phyloP scores from a whole-genome alignment of 2,113 vertebrate genomes.

The Lophura nycthemera region DNA sequence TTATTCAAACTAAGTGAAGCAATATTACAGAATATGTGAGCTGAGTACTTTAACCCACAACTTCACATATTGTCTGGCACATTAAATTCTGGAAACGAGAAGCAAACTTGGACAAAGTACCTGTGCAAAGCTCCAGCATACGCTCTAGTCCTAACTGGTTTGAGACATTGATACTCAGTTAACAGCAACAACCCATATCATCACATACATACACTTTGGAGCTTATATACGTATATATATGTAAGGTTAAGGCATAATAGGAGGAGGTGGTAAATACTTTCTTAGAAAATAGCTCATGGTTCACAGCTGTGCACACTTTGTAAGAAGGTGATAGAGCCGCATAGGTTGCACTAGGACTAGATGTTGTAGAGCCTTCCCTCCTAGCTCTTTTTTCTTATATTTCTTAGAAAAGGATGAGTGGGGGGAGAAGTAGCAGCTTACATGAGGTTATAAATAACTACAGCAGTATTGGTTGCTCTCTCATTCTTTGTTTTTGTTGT shows the following conservation, averaged over 20 bases:
- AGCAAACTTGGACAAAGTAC: rapidly evolving
- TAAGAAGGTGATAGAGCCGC: not conserved
- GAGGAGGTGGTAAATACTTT: not conserved
- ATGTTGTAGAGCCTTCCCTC: rapidly evolving
- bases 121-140: not conserved
- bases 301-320: rapidly evolving
- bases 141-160: rapidly evolving
- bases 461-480: rapidly evolving
- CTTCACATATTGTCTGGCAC: not conserved
- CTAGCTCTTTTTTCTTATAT: no score
- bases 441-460: rapidly evolving
- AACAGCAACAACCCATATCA: not conserved
- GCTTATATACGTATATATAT: not conserved
- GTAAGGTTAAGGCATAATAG: not conserved
- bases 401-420: rapidly evolving
- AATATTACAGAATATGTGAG: rapidly evolving
- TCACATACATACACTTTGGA: no score
- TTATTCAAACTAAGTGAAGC: not conserved
- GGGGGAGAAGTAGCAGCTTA: rapidly evolving
- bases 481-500: not conserved
- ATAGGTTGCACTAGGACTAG: rapidly evolving
- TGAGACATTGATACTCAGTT: rapidly evolving
- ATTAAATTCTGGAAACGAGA: rapidly evolving
- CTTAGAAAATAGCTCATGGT: not conserved
- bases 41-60: not conserved